Evolutionary conservation across 2,888 invertebrate species (phyloP).

Genomic region (Azorinus chamasolen): DNA sequence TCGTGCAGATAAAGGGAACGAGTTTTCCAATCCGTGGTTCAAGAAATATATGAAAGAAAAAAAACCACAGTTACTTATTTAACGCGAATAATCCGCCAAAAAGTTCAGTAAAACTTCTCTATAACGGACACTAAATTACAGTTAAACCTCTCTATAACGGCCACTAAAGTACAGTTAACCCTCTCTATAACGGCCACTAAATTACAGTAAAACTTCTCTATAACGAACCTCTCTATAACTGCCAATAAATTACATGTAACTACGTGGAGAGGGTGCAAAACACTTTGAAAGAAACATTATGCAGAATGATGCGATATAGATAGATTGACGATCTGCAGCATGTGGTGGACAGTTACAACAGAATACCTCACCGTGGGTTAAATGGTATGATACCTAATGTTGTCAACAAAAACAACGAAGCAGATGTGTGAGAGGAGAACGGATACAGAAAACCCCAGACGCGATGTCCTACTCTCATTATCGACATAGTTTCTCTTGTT

Average conservation of each 20-base stretch:
- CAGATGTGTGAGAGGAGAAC: slow-evolving; percentile 48
- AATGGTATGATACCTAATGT: slow-evolving; percentile 38
- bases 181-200: too few species aligned
- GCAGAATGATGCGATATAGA: slow-evolving; percentile 45
- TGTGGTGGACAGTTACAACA: slow-evolving; percentile 41
- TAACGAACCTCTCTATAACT: too few species aligned
- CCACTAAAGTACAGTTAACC: too few species aligned
- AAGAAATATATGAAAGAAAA: slow-evolving; percentile 48
- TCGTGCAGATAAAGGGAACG: slow-evolving; percentile 41
- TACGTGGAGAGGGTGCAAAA: slow-evolving; percentile 48
- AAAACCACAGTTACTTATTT: too few species aligned
- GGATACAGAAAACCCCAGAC: too few species aligned
- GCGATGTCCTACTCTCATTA: too few species aligned
- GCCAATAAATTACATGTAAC: too few species aligned
- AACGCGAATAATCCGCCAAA: slow-evolving; percentile 45
- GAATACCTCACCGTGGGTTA: slow-evolving; percentile 43
- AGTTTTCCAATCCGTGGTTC: slow-evolving; percentile 44
- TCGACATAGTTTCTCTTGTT: too few species aligned
- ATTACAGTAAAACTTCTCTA: too few species aligned
- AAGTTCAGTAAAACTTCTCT: too few species aligned
- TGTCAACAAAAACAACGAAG: slow-evolving; percentile 41
- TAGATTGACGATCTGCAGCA: slow-evolving; percentile 46
- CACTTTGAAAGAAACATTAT: slow-evolving; percentile 40
- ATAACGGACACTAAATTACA: too few species aligned
- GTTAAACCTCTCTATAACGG: too few species aligned